Evolutionary conservation across 2,888 invertebrate genomes (phyloP), one percentile per base, ranked within the genome.

Genomic region (Leptinotarsa haldemani): DNA sequence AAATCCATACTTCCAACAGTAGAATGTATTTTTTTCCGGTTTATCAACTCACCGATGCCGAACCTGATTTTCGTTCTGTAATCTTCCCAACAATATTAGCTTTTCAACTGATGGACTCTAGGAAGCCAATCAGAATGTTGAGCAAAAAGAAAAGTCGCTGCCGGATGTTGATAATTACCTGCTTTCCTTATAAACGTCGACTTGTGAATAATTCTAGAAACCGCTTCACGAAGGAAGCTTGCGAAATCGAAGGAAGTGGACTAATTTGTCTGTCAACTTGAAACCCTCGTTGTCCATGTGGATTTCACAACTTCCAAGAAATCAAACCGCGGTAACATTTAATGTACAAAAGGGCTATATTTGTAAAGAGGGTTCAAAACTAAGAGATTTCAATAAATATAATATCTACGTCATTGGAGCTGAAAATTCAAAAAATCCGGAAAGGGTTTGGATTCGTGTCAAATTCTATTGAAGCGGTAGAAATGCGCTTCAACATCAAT

Each of bases 141-240:
- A 56, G 56, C 30, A 68, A 56, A 56, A 53, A 46, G 68, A 56
- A 68, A n/a, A 68, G 15, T 68, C 20, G 53, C 56, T 7, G 12
- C 20, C 56, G 68, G 68, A 68, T 30, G 56, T 56, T 68, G 5
- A 18, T 68, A 30, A 68, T 56, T 46, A 56, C 46, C 56, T 46
- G 46, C n/a, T 30, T 53, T 13, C 40, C 40, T 12, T 18, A 61
- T 61, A 40, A 61, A 61, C 40, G 40, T 30, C 40, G n/a, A n/a
- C 40, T 25, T 13, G 61, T 13, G 61, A 40, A 40, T 61, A 61
- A 40, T n/a, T 40, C 30, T 18, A 12, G 61, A 61, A n/a, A 30
- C 16, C 9, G 25, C 5, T 16, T 4, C 30, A 61, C 61, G 4
- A n/a, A 61, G 30, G 30, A 61, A 61, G 13, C 13, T 1, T 16